Percentiles rank a stretch among this genome's conserved stretches.
phyloP scores from a whole-genome alignment of 2,797 vertebrate genomes.

The Tachyglossus aculeatus region DNA sequence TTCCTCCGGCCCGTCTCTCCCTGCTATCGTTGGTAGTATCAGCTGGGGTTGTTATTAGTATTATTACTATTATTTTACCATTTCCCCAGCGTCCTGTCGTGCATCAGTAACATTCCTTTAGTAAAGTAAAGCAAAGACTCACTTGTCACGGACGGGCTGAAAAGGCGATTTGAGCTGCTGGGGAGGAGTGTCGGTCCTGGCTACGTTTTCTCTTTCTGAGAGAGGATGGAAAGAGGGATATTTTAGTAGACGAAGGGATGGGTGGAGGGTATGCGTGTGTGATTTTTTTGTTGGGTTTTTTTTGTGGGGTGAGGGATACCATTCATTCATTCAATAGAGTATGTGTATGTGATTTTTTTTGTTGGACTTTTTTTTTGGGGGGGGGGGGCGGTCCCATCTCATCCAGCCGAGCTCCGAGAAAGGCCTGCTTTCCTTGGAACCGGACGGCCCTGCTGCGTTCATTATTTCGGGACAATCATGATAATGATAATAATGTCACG shows the following conservation, averaged over 20 bases:
- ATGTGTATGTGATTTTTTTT: no score
- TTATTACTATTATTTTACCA: conserved; percentile 4
- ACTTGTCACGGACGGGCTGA: conserved; percentile 94
- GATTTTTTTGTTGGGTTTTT: no score
- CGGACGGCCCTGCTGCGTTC: no score
- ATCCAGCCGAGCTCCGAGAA: no score
- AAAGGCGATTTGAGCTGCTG: conserved; percentile 91
- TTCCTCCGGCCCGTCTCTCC: not conserved
- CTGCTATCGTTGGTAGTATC: not conserved
- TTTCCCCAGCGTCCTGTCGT: conserved; percentile 28
- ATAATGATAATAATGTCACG: no score
- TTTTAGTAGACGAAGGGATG: not conserved
- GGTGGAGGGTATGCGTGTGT: rapidly evolving
- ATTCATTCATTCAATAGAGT: no score
- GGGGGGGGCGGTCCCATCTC: no score
- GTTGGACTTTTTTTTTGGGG: no score
- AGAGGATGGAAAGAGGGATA: conserved; percentile 28
- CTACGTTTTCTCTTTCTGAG: conserved; percentile 87
- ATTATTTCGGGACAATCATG: no score
- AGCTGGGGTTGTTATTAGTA: conserved; percentile 75
- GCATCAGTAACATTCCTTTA: conserved; percentile 58
- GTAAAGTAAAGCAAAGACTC: conserved; percentile 67
- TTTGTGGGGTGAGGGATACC: no score
- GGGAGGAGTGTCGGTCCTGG: conserved; percentile 88
- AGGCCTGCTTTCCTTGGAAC: no score